These are phyloP conservation scores for Pan paniscus DNA, from an alignment of 2,113 vertebrate species.

Conservation along the genomic window DNA sequence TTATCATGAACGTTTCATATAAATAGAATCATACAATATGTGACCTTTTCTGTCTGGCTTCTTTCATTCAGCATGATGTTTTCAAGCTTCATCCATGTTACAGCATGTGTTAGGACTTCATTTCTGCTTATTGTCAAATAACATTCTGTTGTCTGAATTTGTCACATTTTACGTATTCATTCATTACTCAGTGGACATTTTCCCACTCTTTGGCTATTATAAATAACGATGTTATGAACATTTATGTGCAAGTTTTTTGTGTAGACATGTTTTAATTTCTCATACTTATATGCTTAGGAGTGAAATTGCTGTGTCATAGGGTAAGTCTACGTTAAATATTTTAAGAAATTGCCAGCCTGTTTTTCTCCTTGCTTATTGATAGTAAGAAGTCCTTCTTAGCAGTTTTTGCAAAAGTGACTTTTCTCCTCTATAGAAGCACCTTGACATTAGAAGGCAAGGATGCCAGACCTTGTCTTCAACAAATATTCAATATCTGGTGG, in stretches of 20 bases:
- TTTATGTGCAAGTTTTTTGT: not conserved
- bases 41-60: not conserved
- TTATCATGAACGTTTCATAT: not conserved
- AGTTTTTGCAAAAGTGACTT: constrained; percentile 7
- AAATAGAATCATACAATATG: not conserved
- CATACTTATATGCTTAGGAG: too few species aligned
- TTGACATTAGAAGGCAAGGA: not conserved
- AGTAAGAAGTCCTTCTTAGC: not conserved
- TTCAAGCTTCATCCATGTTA: not conserved
- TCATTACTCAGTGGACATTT: not conserved
- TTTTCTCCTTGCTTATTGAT: not conserved
- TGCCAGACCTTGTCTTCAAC: not conserved
- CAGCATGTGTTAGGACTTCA: not conserved
- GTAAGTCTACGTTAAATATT: not conserved
- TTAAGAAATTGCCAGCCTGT: not conserved
- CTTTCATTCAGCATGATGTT: not conserved
- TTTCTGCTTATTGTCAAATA: not conserved
- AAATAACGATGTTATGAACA: not conserved
- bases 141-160: not conserved
- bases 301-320: not conserved
- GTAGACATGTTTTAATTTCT: not conserved
- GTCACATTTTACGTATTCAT: not conserved
- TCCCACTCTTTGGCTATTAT: not conserved
- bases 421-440: not conserved
- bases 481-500: not conserved